Percentiles rank a stretch among this genome's conserved stretches.
phyloP scores from a whole-genome alignment of 2,888 invertebrate genomes.

The Oscheius sp. region DNA sequence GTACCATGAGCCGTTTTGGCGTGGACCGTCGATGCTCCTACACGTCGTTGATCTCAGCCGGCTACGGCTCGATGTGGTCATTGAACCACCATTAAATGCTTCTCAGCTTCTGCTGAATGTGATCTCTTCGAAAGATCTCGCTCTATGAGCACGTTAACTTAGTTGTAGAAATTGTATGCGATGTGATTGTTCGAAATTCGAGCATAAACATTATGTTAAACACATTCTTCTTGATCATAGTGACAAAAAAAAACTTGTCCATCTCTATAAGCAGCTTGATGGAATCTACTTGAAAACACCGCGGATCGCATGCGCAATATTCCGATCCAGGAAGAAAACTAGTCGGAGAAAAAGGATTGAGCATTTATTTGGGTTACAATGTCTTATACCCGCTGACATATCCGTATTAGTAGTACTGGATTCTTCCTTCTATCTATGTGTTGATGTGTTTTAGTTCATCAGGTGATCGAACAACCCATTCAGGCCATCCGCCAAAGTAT shows the following conservation, averaged over 20 bases:
- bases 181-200: constrained; percentile 7
- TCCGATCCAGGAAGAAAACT: too few species aligned
- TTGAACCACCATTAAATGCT: constrained; percentile 26
- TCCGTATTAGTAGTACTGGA: constrained; percentile 13
- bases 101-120: background rate
- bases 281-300: background rate
- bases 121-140: constrained; percentile 25
- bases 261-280: background rate
- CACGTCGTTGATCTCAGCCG: constrained; percentile 44
- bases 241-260: background rate
- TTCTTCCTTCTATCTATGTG: background rate
- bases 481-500: constrained; percentile 69
- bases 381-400: constrained; percentile 14
- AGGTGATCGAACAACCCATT: constrained; percentile 67
- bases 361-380: background rate
- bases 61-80: constrained; percentile 54
- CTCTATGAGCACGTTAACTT: constrained; percentile 19
- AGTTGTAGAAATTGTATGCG: background rate
- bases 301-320: too few species aligned
- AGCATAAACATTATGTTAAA: constrained; percentile 19
- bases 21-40: constrained; percentile 37
- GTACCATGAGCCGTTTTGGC: background rate
- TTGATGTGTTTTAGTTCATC: constrained; percentile 64
- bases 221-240: background rate
- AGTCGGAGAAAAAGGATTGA: too few species aligned